Percentiles rank a stretch among this genome's conserved stretches.
Evolutionary conservation across 53 echinoderm and acorn worm genomes (phyloP).

Genomic region (Holothuria leucospilota): DNA sequence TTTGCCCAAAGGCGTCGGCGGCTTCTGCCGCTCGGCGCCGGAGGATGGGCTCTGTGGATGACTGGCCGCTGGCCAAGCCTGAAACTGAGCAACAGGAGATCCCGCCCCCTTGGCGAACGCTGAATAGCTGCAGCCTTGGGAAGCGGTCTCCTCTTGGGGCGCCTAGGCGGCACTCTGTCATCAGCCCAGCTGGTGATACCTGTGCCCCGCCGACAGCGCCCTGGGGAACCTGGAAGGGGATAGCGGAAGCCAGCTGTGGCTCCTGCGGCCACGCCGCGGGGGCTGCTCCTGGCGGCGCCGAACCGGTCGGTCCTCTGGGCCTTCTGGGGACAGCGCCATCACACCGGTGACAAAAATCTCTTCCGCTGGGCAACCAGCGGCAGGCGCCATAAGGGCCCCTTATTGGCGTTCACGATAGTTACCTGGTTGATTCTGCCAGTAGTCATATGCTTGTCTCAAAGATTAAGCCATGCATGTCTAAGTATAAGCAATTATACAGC

Average conservation of each 20-base stretch:
- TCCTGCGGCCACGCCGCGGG: background rate
- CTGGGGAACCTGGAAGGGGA: background rate
- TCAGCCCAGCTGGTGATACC: background rate
- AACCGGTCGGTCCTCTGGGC: background rate
- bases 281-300: background rate
- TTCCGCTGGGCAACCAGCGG: background rate
- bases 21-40: background rate
- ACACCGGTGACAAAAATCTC: background rate
- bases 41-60: background rate
- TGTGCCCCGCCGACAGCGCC: background rate
- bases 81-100: background rate
- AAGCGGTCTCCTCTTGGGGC: background rate
- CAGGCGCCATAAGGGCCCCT: background rate
- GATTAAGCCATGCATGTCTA: too few relatives aligned
- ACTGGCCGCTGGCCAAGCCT: background rate
- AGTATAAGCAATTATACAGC: conserved; percentile 28
- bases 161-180: too few relatives aligned
- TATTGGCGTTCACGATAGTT: background rate
- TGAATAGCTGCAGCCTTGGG: background rate
- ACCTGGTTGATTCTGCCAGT: too few relatives aligned
- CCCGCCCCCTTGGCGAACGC: background rate
- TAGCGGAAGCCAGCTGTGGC: background rate
- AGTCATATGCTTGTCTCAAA: too few relatives aligned
- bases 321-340: background rate
- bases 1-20: too few relatives aligned